Base-by-base conservation (phyloP, 2,113 vertebrate genomes). In the Nestor notabilis region DNA sequence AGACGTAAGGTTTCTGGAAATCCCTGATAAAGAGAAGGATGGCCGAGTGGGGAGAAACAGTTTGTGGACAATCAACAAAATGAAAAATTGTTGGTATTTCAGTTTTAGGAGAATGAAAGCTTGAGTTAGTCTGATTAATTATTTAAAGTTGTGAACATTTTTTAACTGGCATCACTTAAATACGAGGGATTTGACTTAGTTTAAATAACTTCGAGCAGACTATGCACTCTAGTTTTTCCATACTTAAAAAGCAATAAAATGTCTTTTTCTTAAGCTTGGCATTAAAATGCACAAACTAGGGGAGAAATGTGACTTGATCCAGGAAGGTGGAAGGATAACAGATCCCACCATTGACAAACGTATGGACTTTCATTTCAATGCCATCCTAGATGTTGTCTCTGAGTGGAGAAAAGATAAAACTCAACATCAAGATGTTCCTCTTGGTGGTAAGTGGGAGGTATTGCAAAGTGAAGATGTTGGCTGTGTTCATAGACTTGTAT, bases 301-400 rank as follows among this genome's bases (percentile, higher is more conserved):
- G 63, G 99, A 99, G 90, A 98, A 98, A 63, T 99, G 99, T 94
- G 99, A 99, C 98, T 98, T 99, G 95, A 98, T 99, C 95, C 99
- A 99, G 98, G 99, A 99, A 98, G 99, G 99, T 47, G 99, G 99
- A 86, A 98, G 98, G 86, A 98, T 98, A 82, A 99, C 99, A 41
- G 99, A 99, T 95, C 98, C 98, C 11, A 98, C 99, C 96, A 99
- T 99, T 76, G 99, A 99, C 98, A 99, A 99, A 97, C 99, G 99
- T 94, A 99, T 99, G 99, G 99, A 99, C 97, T 99, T 99, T 96
- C 99, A 99, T 98, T 99, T 99, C 97, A 99, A 99, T 97, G 99
- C 99, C 94, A 99, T 99, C 97, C 98, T 99, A 97, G 99, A 99
- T 94, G 99, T 99, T 39, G 99, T 99, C 77, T 99, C 99, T n/a